phyloP scores from a whole-genome alignment of 2,797 vertebrate genomes.

The Intellagama lesueurii region DNA sequence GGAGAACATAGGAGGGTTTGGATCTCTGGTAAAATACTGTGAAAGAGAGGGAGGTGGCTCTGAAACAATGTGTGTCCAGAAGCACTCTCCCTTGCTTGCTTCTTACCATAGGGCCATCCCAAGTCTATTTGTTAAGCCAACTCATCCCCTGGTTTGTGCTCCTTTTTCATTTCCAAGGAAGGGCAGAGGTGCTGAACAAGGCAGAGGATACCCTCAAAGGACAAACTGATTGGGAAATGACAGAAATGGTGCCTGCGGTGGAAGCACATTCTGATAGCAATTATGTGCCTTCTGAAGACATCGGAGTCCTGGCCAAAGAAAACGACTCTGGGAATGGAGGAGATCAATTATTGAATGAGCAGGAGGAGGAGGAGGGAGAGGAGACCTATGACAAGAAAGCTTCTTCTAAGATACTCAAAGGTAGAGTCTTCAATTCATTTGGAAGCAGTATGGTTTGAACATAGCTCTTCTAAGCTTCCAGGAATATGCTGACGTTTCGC shows the following conservation, averaged over 20 bases:
- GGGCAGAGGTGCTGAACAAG: background rate
- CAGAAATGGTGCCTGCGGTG: background rate
- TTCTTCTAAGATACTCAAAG: conserved; percentile 75
- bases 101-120: background rate
- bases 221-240: conserved; percentile 12
- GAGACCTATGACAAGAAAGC: conserved; percentile 46
- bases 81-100: background rate
- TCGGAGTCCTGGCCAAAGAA: background rate
- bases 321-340: background rate
- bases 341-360: fast-evolving
- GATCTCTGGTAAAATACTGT: background rate
- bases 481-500: background rate
- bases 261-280: background rate
- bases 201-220: background rate
- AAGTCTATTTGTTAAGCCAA: background rate
- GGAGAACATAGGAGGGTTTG: background rate
- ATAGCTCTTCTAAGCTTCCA: background rate
- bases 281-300: background rate
- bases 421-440: conserved; percentile 61
- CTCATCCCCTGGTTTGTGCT: background rate
- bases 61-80: background rate
- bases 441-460: background rate
- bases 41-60: background rate
- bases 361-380: background rate
- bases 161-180: background rate